phyloP scores from a whole-genome alignment of 23 tunicate genomes.

The Ascidia mentula region DNA sequence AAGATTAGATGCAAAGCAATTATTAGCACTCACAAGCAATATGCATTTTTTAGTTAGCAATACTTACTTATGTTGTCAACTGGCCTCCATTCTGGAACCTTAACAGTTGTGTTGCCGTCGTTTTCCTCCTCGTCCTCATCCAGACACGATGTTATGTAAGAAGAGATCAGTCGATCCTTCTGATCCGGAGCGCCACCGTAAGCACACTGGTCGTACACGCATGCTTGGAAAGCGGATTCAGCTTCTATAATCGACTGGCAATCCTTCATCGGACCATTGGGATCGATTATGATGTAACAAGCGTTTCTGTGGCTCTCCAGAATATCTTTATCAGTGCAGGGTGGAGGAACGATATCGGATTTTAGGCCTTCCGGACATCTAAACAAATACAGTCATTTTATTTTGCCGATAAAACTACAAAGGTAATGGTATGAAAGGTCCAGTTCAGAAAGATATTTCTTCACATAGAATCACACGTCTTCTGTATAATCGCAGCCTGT shows the following conservation, averaged over 20 bases:
- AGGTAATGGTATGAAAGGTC: too few relatives aligned
- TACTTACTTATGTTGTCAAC: constrained; percentile 15
- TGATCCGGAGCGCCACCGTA: constrained; percentile 21
- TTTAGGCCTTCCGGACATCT: constrained; percentile 19
- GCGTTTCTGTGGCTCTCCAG: constrained; percentile 13
- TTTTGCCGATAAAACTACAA: too few relatives aligned
- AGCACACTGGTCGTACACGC: constrained; percentile 49
- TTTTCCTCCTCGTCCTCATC: constrained; percentile 19
- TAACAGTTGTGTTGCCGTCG: not conserved
- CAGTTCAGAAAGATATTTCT: too few relatives aligned
- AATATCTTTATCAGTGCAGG: constrained; percentile 11
- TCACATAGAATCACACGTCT: too few relatives aligned
- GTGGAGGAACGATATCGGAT: not conserved
- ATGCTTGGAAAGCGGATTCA: constrained; percentile 43
- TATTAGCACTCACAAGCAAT: too few relatives aligned
- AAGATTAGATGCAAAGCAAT: too few relatives aligned
- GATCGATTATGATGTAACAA: constrained; percentile 27
- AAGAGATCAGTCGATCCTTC: constrained; percentile 44
- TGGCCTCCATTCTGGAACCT: constrained; percentile 21
- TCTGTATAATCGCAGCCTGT: too few relatives aligned
- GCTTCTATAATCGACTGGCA: constrained; percentile 43
- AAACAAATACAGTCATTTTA: too few relatives aligned
- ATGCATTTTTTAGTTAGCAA: too few relatives aligned
- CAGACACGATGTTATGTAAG: constrained; percentile 39
- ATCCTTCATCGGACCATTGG: constrained; percentile 37